Evolutionary conservation across 2,797 vertebrate species (phyloP).

Genomic region (Eulemur albifrons): DNA sequence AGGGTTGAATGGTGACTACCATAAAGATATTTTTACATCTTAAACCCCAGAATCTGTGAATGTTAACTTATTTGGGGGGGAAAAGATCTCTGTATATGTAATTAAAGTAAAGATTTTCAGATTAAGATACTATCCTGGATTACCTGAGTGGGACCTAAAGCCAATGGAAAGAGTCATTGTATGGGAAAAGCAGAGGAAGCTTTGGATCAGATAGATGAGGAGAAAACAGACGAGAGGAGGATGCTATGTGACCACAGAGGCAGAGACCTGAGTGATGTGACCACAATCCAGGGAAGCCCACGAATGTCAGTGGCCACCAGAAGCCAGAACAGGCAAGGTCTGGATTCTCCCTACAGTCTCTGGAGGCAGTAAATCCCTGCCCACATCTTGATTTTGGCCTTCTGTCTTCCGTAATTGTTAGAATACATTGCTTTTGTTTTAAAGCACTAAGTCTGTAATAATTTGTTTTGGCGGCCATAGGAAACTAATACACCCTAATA

Average conservation of each 20-base stretch:
- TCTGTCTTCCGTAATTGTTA: background rate
- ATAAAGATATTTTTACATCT: background rate
- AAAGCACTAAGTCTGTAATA: background rate
- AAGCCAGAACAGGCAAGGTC: background rate
- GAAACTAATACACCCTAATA: background rate
- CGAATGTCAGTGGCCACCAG: background rate
- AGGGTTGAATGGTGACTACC: background rate
- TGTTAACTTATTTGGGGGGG: background rate
- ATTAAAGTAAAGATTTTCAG: background rate
- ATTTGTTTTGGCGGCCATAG: background rate
- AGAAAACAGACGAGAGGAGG: background rate
- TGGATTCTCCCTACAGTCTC: background rate
- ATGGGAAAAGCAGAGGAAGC: background rate
- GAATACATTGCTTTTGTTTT: background rate
- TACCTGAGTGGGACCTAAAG: background rate
- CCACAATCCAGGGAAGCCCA: background rate
- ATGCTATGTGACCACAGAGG: background rate
- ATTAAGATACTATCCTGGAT: background rate
- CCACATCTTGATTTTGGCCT: background rate
- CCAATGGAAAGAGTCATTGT: background rate
- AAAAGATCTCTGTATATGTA: background rate
- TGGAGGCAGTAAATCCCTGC: rapidly evolving
- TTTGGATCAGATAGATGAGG: background rate
- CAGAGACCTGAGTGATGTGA: background rate
- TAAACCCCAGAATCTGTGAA: background rate